A percentile compares a stretch with the other conserved stretches of the same genome.
Evolutionary conservation across 2,797 vertebrate genomes (phyloP).

Genomic region (Labroides dimidiatus): DNA sequence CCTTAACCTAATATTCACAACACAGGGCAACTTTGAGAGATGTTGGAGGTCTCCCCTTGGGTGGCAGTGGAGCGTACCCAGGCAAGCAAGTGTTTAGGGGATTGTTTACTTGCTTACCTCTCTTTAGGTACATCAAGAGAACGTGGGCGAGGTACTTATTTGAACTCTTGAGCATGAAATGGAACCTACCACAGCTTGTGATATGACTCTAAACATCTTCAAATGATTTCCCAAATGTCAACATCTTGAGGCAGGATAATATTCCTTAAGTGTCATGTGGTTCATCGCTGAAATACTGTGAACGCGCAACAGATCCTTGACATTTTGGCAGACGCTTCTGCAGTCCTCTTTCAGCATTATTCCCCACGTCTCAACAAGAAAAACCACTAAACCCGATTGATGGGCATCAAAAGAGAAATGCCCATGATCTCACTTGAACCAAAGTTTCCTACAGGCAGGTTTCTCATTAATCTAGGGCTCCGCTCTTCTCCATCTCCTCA

Average conservation of each 20-base stretch:
- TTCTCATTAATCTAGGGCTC: constrained; percentile 74
- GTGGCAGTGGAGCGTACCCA: constrained; percentile 73
- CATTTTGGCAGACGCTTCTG: constrained; percentile 32
- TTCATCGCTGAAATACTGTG: constrained; percentile 33
- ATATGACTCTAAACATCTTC: constrained; percentile 22
- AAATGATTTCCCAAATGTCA: constrained; percentile 14
- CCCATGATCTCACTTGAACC: constrained; percentile 83
- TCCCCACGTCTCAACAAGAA: constrained; percentile 53
- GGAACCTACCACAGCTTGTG: background rate
- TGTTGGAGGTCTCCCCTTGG: constrained; percentile 85
- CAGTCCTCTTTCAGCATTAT: constrained; percentile 60
- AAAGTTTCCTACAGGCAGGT: constrained; percentile 81
- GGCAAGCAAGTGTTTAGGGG: constrained; percentile 54
- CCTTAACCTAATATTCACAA: constrained; percentile 84
- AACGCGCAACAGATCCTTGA: constrained; percentile 35
- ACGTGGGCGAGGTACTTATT: constrained; percentile 44
- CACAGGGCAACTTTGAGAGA: constrained; percentile 76
- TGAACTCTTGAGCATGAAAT: constrained; percentile 30
- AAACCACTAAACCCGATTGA: constrained; percentile 77
- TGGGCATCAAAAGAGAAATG: constrained; percentile 80
- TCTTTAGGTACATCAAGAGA: constrained; percentile 51
- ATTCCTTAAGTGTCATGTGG: constrained; percentile 25
- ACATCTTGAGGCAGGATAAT: constrained; percentile 15
- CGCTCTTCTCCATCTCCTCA: constrained; percentile 63
- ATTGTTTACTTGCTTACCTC: constrained; percentile 76